These are phyloP conservation scores for Drosophila sulfurigaster DNA, from an alignment of 1,140 invertebrate species.

Conservation along the genomic window DNA sequence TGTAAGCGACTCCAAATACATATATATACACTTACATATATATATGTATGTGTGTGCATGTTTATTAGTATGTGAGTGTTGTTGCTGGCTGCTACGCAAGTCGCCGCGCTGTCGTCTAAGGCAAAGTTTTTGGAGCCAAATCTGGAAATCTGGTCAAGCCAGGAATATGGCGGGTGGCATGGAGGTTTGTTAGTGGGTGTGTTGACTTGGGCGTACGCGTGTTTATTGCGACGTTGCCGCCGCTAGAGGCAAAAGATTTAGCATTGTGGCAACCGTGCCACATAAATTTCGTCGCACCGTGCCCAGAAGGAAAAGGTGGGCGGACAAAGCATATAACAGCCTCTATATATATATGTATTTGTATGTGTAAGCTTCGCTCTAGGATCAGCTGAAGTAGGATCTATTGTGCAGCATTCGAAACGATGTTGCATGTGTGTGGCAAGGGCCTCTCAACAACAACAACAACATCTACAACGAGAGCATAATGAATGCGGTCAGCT, in stretches of 20 bases:
- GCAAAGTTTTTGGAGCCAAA: slow-evolving; percentile 63
- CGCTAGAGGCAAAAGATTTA: slow-evolving; percentile 75
- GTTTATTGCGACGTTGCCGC: slow-evolving; percentile 67
- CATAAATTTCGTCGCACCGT: slow-evolving; percentile 65
- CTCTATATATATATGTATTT: neutral
- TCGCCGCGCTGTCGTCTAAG: slow-evolving; percentile 56
- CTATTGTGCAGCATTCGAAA: slow-evolving; percentile 35
- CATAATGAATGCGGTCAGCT: slow-evolving; percentile 79
- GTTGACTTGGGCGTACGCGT: slow-evolving; percentile 73
- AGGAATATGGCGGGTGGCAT: slow-evolving; percentile 1
- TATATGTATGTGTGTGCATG: slow-evolving; percentile 19
- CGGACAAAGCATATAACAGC: slow-evolving; percentile 27
- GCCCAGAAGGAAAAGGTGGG: slow-evolving; percentile 63
- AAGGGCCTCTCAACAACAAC: slow-evolving; percentile 8
- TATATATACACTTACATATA: slow-evolving; percentile 27
- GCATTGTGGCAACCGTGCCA: slow-evolving; percentile 57
- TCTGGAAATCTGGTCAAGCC: slow-evolving; percentile 66
- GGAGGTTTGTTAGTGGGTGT: slow-evolving; percentile 38
- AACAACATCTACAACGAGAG: slow-evolving; percentile 29
- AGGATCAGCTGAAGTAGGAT: slow-evolving; percentile 43
- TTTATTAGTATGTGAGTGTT: slow-evolving; percentile 22
- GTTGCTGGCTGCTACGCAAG: slow-evolving; percentile 43
- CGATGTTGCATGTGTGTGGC: slow-evolving; percentile 38
- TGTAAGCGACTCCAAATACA: slow-evolving; percentile 39
- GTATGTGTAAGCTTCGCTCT: slow-evolving; percentile 39